Percentiles rank a stretch among this genome's conserved stretches.
These are phyloP conservation scores for Drosophila yakuba DNA, from an alignment of 1,140 invertebrate genomes.

Conservation along the genomic window DNA sequence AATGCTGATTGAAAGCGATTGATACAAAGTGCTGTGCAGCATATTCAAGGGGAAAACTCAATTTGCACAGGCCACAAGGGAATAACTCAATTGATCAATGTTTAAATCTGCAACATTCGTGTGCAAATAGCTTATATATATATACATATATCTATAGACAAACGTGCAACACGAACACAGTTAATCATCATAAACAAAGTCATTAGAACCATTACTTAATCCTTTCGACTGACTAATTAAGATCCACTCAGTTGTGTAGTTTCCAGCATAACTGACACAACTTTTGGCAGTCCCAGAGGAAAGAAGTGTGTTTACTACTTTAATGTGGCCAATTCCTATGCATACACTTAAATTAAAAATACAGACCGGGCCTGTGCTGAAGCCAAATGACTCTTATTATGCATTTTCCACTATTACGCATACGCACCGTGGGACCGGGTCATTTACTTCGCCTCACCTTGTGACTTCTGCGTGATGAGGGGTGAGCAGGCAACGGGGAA, in stretches of 20 bases:
- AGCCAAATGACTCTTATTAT: conserved; percentile 28
- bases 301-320: conserved; percentile 11
- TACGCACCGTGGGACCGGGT: conserved; percentile 72
- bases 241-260: not conserved
- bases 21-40: conserved; percentile 21
- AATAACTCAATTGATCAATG: conserved; percentile 6
- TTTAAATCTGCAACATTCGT: not conserved
- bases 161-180: not conserved
- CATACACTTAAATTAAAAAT: conserved; percentile 39
- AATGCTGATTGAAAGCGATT: conserved; percentile 50
- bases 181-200: not conserved
- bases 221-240: conserved; percentile 19
- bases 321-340: conserved; percentile 33
- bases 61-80: conserved; percentile 5
- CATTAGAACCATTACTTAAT: not conserved
- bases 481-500: conserved; percentile 12
- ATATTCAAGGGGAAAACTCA: conserved; percentile 32
- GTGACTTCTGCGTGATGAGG: conserved; percentile 18
- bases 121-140: no score
- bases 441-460: conserved; percentile 72
- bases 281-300: not conserved
- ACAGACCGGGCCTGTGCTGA: not conserved
- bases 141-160: no score
- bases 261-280: conserved; percentile 26
- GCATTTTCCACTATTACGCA: conserved; percentile 74